Evolutionary conservation across 1,140 invertebrate species (phyloP).

Genomic region (Bombus pascuorum): DNA sequence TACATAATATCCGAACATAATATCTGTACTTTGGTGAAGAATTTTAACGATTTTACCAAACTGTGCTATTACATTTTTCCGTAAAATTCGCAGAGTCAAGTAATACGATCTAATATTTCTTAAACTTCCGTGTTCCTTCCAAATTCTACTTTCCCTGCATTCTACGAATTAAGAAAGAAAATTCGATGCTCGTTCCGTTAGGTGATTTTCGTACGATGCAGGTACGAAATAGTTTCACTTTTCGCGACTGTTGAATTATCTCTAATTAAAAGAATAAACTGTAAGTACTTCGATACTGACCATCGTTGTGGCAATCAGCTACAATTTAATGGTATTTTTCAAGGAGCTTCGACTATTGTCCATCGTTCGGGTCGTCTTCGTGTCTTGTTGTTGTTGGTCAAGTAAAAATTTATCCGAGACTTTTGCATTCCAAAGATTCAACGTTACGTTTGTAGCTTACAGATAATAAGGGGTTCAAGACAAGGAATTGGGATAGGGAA

Average conservation of each 20-base stretch:
- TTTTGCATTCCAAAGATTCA: background rate
- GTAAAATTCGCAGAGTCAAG: background rate
- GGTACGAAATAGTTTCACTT: background rate
- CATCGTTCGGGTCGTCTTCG: constrained; percentile 24
- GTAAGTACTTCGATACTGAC: background rate
- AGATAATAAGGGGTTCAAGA: background rate
- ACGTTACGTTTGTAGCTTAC: background rate
- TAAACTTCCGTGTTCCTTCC: background rate
- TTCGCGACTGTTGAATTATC: background rate
- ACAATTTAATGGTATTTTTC: constrained; percentile 21
- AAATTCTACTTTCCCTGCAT: background rate
- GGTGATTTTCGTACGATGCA: background rate
- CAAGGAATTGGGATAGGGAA: constrained; percentile 6
- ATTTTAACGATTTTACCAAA: background rate
- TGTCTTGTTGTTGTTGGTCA: background rate
- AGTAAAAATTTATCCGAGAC: background rate
- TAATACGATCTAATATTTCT: background rate
- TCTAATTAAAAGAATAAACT: background rate
- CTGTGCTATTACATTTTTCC: background rate
- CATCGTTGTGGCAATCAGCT: background rate
- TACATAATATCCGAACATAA: background rate
- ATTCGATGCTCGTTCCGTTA: background rate
- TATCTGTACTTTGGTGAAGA: background rate
- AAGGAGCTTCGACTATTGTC: constrained; percentile 21
- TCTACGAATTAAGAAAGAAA: background rate